These are phyloP conservation scores for Pocota personata DNA, from an alignment of 2,888 invertebrate species.

Conservation along the genomic window DNA sequence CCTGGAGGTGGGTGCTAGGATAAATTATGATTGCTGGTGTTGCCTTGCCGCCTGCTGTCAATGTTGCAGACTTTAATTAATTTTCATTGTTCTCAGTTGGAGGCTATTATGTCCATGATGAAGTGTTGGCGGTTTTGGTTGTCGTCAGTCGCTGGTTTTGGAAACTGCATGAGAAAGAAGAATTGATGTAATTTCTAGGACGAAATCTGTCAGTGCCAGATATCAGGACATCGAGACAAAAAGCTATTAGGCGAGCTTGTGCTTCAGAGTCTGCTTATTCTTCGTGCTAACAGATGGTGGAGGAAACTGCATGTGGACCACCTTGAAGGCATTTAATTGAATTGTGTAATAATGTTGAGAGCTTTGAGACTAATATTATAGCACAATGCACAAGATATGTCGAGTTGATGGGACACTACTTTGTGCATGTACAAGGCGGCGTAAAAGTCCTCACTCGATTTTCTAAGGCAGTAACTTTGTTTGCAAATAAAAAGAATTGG, in stretches of 20 bases:
- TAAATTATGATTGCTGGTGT: slow-evolving; percentile 43
- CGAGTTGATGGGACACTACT: no score
- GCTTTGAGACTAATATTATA: no score
- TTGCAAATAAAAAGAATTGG: no score
- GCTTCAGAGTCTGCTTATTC: no score
- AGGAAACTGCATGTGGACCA: background rate
- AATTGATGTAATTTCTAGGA: background rate
- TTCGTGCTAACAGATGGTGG: no score
- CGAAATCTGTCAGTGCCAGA: slow-evolving; percentile 31
- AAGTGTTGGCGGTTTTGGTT: slow-evolving; percentile 20
- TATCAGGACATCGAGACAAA: background rate
- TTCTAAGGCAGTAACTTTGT: no score
- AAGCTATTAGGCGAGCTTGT: background rate
- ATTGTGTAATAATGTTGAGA: no score
- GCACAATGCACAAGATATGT: no score
- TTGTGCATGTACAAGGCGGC: no score
- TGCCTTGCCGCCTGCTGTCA: slow-evolving; percentile 37
- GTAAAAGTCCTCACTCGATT: no score
- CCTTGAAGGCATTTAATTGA: no score
- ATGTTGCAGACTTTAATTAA: slow-evolving; percentile 70
- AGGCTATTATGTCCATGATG: slow-evolving; percentile 38
- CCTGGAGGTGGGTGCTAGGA: slow-evolving; percentile 32
- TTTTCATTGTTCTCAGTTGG: slow-evolving; percentile 65
- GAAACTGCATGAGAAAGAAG: background rate
- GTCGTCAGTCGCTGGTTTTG: background rate